phyloP scores from a whole-genome alignment of 2,888 invertebrate species.

The Steinernema hermaphroditum region DNA sequence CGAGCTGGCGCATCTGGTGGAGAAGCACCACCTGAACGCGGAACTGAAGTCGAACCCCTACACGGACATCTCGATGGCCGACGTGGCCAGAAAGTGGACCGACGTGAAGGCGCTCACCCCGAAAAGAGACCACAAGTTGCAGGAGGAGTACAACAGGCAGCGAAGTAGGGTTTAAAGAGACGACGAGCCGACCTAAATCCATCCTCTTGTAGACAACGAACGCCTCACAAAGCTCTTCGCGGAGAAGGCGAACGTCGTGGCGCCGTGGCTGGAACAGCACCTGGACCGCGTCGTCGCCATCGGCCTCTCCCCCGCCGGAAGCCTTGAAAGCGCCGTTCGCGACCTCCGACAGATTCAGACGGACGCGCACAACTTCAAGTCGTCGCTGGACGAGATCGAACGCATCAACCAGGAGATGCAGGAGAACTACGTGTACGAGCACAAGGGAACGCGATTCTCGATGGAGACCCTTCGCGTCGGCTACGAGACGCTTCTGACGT shows the following conservation, averaged over 20 bases:
- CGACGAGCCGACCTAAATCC: constrained; percentile 66
- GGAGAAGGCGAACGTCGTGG: constrained; percentile 96
- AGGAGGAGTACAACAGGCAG: constrained; percentile 93
- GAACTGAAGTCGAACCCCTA: constrained; percentile 71
- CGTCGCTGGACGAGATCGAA: constrained; percentile 96
- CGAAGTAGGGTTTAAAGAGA: constrained; percentile 74
- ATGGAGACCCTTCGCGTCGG: constrained; percentile 87
- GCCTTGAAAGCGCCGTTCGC: constrained; percentile 88
- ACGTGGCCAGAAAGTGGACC: constrained; percentile 77
- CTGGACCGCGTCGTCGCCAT: constrained; percentile 96
- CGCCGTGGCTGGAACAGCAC: constrained; percentile 98
- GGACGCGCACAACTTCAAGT: constrained; percentile 83
- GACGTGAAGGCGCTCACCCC: constrained; percentile 76
- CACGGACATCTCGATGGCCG: constrained; percentile 86
- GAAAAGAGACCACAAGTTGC: constrained; percentile 89
- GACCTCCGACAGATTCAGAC: constrained; percentile 91
- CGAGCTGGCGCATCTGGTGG: constrained; percentile 33
- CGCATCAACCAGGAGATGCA: constrained; percentile 98
- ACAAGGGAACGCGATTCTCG: constrained; percentile 73
- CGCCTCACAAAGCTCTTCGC: constrained; percentile 94
- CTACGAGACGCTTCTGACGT: constrained; percentile 97
- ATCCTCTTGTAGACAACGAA: constrained; percentile 88
- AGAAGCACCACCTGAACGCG: constrained; percentile 50
- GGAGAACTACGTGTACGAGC: constrained; percentile 99
- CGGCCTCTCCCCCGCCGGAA: constrained; percentile 83